Evolutionary conservation across 2,113 vertebrate species (phyloP), one percentile per base, ranked within the genome.

Genomic region (Eira barbara): DNA sequence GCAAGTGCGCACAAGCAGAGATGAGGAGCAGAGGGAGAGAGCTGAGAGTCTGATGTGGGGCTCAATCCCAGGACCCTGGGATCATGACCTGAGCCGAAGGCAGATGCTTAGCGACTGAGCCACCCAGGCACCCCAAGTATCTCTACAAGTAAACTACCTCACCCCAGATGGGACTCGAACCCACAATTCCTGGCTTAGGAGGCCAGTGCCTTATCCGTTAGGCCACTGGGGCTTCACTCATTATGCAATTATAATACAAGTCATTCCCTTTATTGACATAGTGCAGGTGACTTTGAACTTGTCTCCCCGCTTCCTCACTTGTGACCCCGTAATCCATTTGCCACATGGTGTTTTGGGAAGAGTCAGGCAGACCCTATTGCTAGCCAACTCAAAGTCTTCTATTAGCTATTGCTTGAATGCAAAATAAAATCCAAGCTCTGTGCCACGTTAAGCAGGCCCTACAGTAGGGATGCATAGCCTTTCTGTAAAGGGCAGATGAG

Each of bases 81-180:
- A 52, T 52, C 49, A 52, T 52, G 49, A 52, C 49, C 49, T 52
- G 49, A 52, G 49, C 49, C 4, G 1, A 52, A 52, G 15, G 15
- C 49, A 17, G 49, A 52, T 17, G 4, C 49, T 52, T 52, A 52
- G 17, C 49, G 0, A 52, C 49, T 52, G 49, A 52, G 14, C 4
- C 49, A 52, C 49, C 49, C 49, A 52, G 49, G 49, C 49, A 52
- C 49, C 49, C 49, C 49, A 17, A 15, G 15, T 52, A 52, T 17
- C 3, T 1, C 0, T 0, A 0, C 29, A 34, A 1, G 1, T 12
- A 6, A 34, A 0, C 1, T 8, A 0, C 2, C 0, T 2, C 98
- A 99, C 99, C 99, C 99, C 99, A 99, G 99, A 98, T 99, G 98
- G 98, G 98, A 98, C 98, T 98, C 98, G 98, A 99, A 99, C 98